Evolutionary conservation across 2,113 vertebrate species (phyloP), one percentile per base, ranked within the genome.

Genomic region (Platichthys flesus): DNA sequence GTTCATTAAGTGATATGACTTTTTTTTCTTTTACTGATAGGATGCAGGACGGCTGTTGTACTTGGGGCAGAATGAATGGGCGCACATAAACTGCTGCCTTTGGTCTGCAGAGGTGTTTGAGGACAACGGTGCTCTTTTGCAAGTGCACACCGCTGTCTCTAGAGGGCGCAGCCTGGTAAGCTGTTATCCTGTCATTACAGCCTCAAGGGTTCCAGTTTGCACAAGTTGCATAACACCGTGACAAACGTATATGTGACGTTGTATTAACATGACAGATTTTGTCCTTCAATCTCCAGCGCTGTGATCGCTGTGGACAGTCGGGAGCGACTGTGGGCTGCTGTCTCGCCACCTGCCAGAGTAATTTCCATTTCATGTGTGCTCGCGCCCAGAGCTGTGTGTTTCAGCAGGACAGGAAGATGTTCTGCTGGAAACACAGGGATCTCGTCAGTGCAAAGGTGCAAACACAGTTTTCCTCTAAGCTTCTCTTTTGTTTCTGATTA

Each of bases 341-440:
- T 83, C 93, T 97, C 0, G 86, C 95, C 35, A 95, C 96, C 24
- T 98, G 97, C 82, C 95, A 95, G 89, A 96, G 96, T 90, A 98
- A 97, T 77, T 98, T 95, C 86, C 97, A 98, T 91, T 98, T 97
- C 91, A 97, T 97, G 96, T 98, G 97, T 0, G 97, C 96, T 49
- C 96, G 96, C 28, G 91, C 92, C 56, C 91, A 94, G 60, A 94
- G 89, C 76, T 97, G 96, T 68, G 93, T 96, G 81, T 98, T 97
- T 85, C 96, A 97, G 91, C 91, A 93, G 3, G 96, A 98, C 92
- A 96, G 95, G 89, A 97, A 96, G 81, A 94, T 98, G 40, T 98
- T 94, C 92, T 98, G 96, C 88, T 91, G 90, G 89, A 94, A 94
- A 66, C 97, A 98, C 85, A 91, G 92, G 12, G 95, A 95, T 65